Base-by-base conservation (phyloP, 2,797 vertebrate species). In the Etheostoma nigrum region DNA sequence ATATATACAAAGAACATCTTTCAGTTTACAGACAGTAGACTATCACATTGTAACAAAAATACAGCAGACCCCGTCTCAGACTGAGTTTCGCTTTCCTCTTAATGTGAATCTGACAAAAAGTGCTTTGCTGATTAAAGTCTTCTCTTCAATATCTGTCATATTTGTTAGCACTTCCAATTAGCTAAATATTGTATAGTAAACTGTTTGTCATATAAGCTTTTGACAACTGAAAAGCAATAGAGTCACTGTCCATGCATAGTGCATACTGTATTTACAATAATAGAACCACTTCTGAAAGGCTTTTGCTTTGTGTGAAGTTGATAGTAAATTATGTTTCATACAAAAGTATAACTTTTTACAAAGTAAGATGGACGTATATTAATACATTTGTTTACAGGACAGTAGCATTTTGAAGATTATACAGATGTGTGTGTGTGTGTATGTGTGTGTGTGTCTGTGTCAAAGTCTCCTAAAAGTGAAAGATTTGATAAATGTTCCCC, bases 1-100 rank as follows among this genome's bases (percentile, higher is more conserved):
- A 58, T 88, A 95, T 91, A 89, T 93, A 94, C 90, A 94, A 91
- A 88, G 91, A 93, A 90, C 84, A 89, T 91, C 66, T 92, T 79
- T 78, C 78, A 89, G 84, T 91, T 90, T 92, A 89, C 83, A 88
- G 77, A 89, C 91, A 95, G 91, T 93, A 93, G 91, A 92, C 86
- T 88, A 93, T 93, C 92, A 93, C 93, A 92, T 89, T 86, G 73
- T 87, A 79, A 74, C 47, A 79, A 75, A 65, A 79, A 85, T 64
- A 78, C 79, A 85, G 74, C 57, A 23, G 59, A 86, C 69, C 27
- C 63, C 36, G 42, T 70, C 74, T 73, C 53, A 71, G 30, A 51
- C 69, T 75, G 59, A 81, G 45, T 54, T 74, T 82, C 74, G 21
- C 54, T 60, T 67, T 81, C 84, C 78, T 83, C 80, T 75, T 75